Conservation (phyloP, 2,113 vertebrate species). For the Tyrannus savana region DNA sequence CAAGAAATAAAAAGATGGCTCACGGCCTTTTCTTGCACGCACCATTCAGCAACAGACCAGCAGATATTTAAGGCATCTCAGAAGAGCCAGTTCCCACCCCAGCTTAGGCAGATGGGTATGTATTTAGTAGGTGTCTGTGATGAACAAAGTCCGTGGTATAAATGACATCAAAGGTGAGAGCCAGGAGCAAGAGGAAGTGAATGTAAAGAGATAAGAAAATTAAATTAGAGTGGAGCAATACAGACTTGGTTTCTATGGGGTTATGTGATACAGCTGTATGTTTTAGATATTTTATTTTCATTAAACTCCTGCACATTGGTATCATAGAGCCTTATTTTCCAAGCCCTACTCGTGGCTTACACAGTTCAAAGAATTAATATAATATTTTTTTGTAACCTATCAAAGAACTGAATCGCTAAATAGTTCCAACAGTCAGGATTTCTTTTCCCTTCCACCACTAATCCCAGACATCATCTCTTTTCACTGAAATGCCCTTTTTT, state of each 20-base stretch:
- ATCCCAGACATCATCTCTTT: neutral
- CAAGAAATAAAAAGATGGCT: neutral
- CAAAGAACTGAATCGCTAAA: neutral
- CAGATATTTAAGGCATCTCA: neutral
- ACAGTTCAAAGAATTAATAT: neutral
- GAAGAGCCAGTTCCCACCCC: neutral
- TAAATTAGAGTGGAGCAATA: neutral
- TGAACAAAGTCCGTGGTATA: neutral
- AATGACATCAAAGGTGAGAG: conserved; percentile 1
- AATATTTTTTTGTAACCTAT: neutral
- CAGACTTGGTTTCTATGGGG: neutral
- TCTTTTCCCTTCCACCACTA: neutral
- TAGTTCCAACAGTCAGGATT: neutral
- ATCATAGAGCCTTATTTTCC: neutral
- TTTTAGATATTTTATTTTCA: conserved; percentile 8
- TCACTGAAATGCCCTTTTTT: neutral
- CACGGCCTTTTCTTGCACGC: neutral
- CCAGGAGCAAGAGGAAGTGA: neutral
- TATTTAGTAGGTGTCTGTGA: neutral
- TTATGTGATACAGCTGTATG: neutral
- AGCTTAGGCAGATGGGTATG: neutral
- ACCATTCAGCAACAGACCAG: neutral
- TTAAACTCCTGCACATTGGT: neutral
- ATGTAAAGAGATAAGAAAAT: neutral
- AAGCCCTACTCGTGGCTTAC: neutral